Base-by-base conservation (phyloP, 2,888 invertebrate species). In the Scaptomyza flava region DNA sequence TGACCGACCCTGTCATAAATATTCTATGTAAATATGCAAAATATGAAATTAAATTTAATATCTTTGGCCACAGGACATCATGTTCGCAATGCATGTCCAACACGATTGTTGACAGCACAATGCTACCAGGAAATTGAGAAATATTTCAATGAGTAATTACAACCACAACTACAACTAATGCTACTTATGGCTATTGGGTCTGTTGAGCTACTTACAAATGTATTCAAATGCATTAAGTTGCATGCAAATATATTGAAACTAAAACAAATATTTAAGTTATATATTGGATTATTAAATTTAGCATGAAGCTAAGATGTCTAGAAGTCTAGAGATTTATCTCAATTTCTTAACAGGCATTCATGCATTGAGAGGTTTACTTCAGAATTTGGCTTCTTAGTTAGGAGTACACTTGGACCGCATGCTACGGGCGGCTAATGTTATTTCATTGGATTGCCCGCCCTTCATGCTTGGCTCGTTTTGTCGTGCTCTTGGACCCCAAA, bases 41-140 rank as follows among this genome's bases (percentile, higher is more conserved):
- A 79, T 68, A 48, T 53, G 38, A 79, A 79, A 82, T 74, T 79
- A 82, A 77, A 81, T 70, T 42, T 64, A 60, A 76, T 71, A 57
- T 71, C 43, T 61, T 60, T 47, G 61, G 50, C 43, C 58, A 46
- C 45, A 75, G 58, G 60, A 62, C 60, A 62, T 57, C 36, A 34
- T 54, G 23, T 52, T 14, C 30, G 12, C 64, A 38, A 30, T 51
- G n/a, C 47, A 47, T 36, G 42, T n/a, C 14, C 14, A 9, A 42
- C 23, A 62, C 27, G 33, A 33, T 14, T 45, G 50, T 59, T 34
- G 12, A 48, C 50, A 47, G 47, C 33, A 51, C 17, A 20, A 7
- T 12, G 14, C 51, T 33, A 14, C 17, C 17, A 53, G 47, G 11
- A 61, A 38, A 48, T 31, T 33, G 38, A 43, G 42, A 47, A 38